phyloP scores from a whole-genome alignment of 2,113 vertebrate genomes.

The Condylura cristata region DNA sequence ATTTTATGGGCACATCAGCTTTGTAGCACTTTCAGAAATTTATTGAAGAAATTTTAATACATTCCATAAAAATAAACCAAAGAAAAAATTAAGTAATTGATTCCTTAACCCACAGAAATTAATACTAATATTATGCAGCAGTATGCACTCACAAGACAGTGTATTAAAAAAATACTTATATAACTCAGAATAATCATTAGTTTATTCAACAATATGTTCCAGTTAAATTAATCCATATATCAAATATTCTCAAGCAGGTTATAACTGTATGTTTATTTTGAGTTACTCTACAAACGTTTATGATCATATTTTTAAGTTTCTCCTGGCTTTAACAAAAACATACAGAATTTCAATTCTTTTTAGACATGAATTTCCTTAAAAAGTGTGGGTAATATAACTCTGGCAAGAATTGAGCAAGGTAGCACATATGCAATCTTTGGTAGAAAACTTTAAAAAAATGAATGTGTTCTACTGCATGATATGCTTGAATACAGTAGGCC shows the following conservation, averaged over 20 bases:
- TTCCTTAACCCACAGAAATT: neutral
- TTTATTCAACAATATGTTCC: neutral
- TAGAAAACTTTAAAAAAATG: neutral
- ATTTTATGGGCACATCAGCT: neutral
- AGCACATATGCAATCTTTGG: neutral
- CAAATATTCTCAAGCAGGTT: neutral
- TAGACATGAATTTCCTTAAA: neutral
- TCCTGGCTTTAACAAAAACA: neutral
- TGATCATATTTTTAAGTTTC: neutral
- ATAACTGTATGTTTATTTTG: neutral
- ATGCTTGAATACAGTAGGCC: neutral
- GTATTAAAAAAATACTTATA: neutral
- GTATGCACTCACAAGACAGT: neutral
- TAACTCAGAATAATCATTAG: neutral
- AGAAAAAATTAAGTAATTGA: neutral
- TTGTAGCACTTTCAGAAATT: conserved; percentile 16
- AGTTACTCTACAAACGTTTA: neutral
- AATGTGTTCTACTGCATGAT: neutral
- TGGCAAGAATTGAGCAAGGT: neutral
- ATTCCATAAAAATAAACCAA: conserved; percentile 4
- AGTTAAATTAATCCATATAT: conserved; percentile 4
- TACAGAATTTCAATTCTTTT: neutral
- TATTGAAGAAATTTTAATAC: conserved; percentile 17
- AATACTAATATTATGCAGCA: neutral
- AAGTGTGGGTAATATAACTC: neutral